A percentile compares a stretch with the other conserved stretches of the same genome.
Evolutionary conservation across 2,888 invertebrate species (phyloP).

Genomic region (Macrophya alboannulata): DNA sequence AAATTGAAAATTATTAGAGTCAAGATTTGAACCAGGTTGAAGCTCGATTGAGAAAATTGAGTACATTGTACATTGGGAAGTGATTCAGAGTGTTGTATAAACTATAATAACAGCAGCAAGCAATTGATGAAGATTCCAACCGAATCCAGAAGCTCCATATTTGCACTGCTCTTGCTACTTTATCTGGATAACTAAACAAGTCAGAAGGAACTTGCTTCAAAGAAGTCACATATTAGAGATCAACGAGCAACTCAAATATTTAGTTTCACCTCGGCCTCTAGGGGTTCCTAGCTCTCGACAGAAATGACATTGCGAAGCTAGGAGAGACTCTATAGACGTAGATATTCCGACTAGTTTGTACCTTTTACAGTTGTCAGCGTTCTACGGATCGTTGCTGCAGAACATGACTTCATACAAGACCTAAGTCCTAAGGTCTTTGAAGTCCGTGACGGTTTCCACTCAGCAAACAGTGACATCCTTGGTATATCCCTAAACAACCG

Average conservation of each 20-base stretch:
- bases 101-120: not conserved
- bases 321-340: conserved; percentile 1
- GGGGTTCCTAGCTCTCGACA: conserved; percentile 30
- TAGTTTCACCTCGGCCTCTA: conserved; percentile 24
- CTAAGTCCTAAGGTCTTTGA: not conserved
- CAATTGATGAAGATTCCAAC: conserved; percentile 13
- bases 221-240: conserved; percentile 47
- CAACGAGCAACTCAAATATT: conserved; percentile 47
- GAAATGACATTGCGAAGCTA: not conserved
- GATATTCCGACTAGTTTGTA: conserved; percentile 13
- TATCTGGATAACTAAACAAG: conserved; percentile 39
- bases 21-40: too few relatives aligned
- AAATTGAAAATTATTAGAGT: too few relatives aligned
- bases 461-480: not conserved
- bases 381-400: not conserved
- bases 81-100: not conserved
- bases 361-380: conserved; percentile 17
- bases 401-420: not conserved
- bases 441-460: not conserved
- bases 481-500: too few relatives aligned
- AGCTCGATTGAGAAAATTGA: not conserved
- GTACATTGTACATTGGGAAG: not conserved
- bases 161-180: conserved; percentile 27
- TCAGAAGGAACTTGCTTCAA: conserved; percentile 5
- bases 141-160: conserved; percentile 15